Conservation (phyloP, 2,113 vertebrate genomes). For the Chroicocephalus ridibundus region DNA sequence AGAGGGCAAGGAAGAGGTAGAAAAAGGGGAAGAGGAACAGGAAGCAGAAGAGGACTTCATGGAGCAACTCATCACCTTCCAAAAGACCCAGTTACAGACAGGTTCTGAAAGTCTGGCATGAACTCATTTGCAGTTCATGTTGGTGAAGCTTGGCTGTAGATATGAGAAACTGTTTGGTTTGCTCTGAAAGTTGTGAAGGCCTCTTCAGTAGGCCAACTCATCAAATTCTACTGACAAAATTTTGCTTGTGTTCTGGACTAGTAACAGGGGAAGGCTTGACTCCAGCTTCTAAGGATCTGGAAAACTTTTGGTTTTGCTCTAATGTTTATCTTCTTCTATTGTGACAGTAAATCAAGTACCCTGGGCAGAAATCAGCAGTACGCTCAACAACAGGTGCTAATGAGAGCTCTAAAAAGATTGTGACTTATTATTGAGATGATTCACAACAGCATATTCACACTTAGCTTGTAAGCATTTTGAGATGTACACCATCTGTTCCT, state of each 20-base stretch:
- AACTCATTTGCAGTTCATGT: neutral
- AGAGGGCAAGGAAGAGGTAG: neutral
- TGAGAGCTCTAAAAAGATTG: neutral
- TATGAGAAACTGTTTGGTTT: neutral
- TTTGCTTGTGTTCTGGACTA: neutral
- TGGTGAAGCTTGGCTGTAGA: neutral
- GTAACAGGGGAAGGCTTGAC: neutral
- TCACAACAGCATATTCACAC: neutral
- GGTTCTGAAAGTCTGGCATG: neutral
- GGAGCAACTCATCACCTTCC: neutral
- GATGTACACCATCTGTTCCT: neutral
- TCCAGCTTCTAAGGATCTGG: neutral
- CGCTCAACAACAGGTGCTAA: neutral
- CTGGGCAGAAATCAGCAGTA: neutral
- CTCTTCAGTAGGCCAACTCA: neutral
- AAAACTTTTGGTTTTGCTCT: neutral
- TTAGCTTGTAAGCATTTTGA: neutral
- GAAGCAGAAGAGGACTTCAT: neutral
- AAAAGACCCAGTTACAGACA: neutral
- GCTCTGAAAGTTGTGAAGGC: neutral
- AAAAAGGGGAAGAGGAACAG: neutral
- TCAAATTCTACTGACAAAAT: neutral
- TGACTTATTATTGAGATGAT: neutral
- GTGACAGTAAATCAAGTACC: neutral
- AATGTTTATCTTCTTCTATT: neutral